Conservation (phyloP, 2,888 invertebrate species). For the Chrysolina americana region DNA sequence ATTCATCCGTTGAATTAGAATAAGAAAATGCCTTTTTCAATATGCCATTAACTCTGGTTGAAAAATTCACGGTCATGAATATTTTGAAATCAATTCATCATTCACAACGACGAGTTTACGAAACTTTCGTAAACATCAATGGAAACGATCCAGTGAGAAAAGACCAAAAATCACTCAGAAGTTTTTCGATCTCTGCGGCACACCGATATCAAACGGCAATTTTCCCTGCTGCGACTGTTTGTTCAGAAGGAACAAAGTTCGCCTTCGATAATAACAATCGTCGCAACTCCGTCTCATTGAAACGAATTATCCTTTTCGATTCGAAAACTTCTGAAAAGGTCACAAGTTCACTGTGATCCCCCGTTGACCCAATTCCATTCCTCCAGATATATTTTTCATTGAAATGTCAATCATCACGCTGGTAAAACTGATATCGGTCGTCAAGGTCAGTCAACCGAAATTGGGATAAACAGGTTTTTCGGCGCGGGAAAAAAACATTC, state of each 20-base stretch:
- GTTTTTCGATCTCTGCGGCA: neutral
- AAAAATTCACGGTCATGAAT: neutral
- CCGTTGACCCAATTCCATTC: neutral
- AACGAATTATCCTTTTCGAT: neutral
- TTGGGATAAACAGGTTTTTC: constrained; percentile 3
- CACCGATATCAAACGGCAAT: constrained; percentile 11
- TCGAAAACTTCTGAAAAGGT: neutral
- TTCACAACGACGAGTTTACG: neutral
- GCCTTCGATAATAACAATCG: constrained; percentile 15
- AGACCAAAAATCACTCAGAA: constrained; percentile 12
- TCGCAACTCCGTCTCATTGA: neutral
- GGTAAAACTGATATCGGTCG: constrained; percentile 4
- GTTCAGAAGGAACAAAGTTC: neutral
- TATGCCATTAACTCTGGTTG: too few relatives aligned
- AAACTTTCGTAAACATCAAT: neutral
- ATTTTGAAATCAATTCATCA: neutral
- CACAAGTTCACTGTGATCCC: constrained; percentile 10
- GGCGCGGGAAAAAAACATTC: neutral
- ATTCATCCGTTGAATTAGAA: too few relatives aligned
- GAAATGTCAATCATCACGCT: neutral
- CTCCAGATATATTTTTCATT: neutral
- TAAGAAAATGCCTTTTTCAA: too few relatives aligned
- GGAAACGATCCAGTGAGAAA: neutral
- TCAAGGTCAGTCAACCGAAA: neutral
- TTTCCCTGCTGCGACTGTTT: constrained; percentile 1